Conservation (phyloP, 2,797 vertebrate species). For the Lithobates pipiens region DNA sequence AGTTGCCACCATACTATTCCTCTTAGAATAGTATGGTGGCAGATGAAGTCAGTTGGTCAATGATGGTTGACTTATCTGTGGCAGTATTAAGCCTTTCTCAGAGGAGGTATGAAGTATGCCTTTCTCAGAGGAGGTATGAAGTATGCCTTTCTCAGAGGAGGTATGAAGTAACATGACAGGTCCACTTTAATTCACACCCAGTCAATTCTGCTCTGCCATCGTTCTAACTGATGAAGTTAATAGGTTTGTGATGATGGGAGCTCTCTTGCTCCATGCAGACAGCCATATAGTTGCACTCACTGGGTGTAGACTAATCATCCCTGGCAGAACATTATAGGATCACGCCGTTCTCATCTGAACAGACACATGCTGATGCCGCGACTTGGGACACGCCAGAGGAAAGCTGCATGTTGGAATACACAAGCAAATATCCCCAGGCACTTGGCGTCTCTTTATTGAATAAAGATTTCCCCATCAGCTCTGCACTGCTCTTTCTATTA, state of each 20-base stretch:
- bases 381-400: neutral
- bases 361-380: neutral
- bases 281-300: neutral
- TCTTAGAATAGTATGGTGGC: too few species aligned
- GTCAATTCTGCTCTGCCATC: too few species aligned
- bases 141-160: too few species aligned
- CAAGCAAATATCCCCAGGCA: neutral
- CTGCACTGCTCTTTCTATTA: neutral
- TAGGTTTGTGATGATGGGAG: neutral
- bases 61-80: too few species aligned
- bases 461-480: neutral
- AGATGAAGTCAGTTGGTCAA: too few species aligned
- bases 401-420: neutral
- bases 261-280: neutral
- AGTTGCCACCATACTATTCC: too few species aligned
- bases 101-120: too few species aligned
- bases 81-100: too few species aligned
- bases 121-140: too few species aligned
- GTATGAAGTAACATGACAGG: too few species aligned
- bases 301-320: neutral
- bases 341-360: neutral
- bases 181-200: too few species aligned
- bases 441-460: constrained; percentile 21
- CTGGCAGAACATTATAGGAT: neutral
- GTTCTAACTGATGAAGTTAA: neutral